Base-by-base conservation (phyloP, 2,113 vertebrate genomes). In the Mus pahari region DNA sequence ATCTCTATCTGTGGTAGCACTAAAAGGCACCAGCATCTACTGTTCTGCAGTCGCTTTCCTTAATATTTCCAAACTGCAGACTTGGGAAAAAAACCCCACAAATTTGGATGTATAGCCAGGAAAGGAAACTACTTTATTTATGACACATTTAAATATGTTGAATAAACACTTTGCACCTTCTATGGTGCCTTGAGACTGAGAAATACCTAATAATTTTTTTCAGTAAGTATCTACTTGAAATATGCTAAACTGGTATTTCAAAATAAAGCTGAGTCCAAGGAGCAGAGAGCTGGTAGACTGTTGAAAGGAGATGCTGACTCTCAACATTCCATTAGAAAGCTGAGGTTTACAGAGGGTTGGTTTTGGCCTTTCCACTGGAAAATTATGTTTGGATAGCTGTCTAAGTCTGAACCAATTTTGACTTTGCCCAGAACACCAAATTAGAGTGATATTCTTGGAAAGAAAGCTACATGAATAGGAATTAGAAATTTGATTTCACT, bases 181-280 rank as follows among this genome's bases (percentile, higher is more conserved):
- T 92, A 24, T 87, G 19, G 48, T 78, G 75, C 31, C 28, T 96
- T 95, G 92, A 94, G 62, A 24, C 88, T 60, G 81, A 95, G n/a
- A 96, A 95, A 33, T 78, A 55, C 58, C 92, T 94, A 97, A 93
- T 95, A 93, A 89, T 66, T 91, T 97, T 91, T 97, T 97, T 90
- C 74, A 58, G 48, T 92, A 95, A 89, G 75, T 64, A 82, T 81
- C 71, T 68, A 92, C 64, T 93, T 87, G 53, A 97, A 93, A 70
- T 79, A 90, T n/a, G 73, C 17, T 82, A 96, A 90, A 88, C 94
- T 89, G 92, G 64, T 70, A 93, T 96, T 95, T 90, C 58, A 89
- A 93, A 97, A 90, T 83, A 87, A 73, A 89, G 1, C 86, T 93
- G 75, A 78, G 53, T 92, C 91, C 81, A 78, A 90, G 94, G 84